Conservation (phyloP, 2,888 invertebrate genomes). For the Steinernema carpocapsae region DNA sequence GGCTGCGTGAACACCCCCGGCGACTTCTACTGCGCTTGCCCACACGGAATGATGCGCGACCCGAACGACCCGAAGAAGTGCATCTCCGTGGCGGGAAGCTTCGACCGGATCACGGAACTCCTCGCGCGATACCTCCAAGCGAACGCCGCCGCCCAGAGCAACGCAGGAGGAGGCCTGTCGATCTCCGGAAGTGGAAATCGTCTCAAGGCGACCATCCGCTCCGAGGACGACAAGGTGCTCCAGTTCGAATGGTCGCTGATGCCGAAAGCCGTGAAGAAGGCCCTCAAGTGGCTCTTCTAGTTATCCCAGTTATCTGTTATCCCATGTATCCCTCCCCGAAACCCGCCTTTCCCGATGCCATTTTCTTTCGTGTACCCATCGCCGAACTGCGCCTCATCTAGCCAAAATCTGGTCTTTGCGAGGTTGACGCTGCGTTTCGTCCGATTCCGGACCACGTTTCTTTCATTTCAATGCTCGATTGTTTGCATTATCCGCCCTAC, state of each 20-base stretch:
- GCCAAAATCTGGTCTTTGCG: constrained; percentile 1
- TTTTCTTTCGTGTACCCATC: constrained; percentile 22
- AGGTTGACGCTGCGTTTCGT: not conserved
- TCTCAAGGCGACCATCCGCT: constrained; percentile 56
- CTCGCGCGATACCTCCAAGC: constrained; percentile 60
- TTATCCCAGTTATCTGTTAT: not conserved
- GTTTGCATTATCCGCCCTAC: not conserved
- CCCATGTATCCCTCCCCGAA: not conserved
- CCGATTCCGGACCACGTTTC: constrained; percentile 28
- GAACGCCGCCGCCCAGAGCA: constrained; percentile 48
- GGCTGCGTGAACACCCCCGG: constrained; percentile 68
- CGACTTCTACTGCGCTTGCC: constrained; percentile 67
- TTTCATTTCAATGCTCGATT: constrained; percentile 27
- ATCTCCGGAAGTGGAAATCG: constrained; percentile 26
- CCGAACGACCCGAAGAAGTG: constrained; percentile 60
- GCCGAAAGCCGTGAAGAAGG: constrained; percentile 54
- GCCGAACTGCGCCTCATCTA: constrained; percentile 4
- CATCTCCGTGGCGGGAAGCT: constrained; percentile 47
- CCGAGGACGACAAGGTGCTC: constrained; percentile 55
- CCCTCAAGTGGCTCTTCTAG: constrained; percentile 63
- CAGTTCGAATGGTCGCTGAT: constrained; percentile 62
- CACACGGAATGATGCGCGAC: constrained; percentile 64
- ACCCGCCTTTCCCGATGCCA: not conserved
- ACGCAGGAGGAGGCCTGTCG: not conserved
- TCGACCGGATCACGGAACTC: constrained; percentile 61